Percentiles rank a stretch among this genome's conserved stretches.
These are phyloP conservation scores for Saccopteryx leptura DNA, from an alignment of 2,113 vertebrate species.

Conservation along the genomic window DNA sequence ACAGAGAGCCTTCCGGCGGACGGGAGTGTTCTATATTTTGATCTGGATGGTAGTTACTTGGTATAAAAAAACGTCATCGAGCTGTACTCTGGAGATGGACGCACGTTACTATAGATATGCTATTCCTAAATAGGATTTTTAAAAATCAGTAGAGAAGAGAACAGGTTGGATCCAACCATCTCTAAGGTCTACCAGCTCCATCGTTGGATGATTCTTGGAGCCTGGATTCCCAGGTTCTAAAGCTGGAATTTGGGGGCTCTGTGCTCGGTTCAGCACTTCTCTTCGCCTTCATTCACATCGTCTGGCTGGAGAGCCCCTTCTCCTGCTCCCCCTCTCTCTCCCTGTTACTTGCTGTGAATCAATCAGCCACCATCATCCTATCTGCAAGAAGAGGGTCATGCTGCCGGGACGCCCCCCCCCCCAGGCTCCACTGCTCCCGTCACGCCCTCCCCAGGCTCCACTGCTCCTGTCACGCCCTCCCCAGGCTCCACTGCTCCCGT, in stretches of 20 bases:
- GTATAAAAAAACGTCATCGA: background rate
- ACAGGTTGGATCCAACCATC: background rate
- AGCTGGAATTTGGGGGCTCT: fast-evolving
- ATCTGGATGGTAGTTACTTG: background rate
- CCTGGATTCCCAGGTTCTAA: background rate
- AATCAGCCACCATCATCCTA: background rate
- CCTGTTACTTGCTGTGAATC: background rate
- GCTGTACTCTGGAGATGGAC: background rate
- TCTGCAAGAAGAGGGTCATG: background rate
- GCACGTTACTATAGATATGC: background rate
- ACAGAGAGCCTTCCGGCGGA: background rate
- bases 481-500: background rate
- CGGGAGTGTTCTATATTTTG: background rate
- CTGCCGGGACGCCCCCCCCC: background rate
- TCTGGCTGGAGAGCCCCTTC: background rate
- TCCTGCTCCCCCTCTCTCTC: background rate
- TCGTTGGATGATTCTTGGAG: background rate
- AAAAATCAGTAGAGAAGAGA: background rate
- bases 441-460: background rate
- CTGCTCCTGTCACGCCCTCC: too few relatives aligned
- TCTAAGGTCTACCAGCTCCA: background rate
- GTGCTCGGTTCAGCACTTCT: background rate
- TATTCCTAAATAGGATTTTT: background rate
- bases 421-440: background rate
- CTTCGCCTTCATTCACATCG: background rate